Evolutionary conservation across 2,113 vertebrate genomes (phyloP).

Genomic region (Marmota monax): DNA sequence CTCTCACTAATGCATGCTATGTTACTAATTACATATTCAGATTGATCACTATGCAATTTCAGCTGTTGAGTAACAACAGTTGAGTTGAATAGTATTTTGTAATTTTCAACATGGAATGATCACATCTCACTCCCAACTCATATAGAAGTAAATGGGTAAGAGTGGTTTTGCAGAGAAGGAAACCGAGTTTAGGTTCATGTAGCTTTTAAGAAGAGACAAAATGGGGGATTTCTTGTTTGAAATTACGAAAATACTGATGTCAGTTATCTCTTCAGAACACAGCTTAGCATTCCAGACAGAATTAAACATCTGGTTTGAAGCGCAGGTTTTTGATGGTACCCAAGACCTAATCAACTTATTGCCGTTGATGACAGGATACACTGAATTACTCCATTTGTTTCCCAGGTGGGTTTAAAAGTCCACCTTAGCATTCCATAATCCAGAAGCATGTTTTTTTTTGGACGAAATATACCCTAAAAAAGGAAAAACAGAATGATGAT

Average conservation of each 20-base stretch:
- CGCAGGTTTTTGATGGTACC: background rate
- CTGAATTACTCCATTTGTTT: conserved; percentile 53
- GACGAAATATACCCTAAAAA: background rate
- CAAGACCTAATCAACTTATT: conserved; percentile 21
- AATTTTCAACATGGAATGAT: background rate
- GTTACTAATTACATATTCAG: background rate
- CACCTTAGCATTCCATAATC: background rate
- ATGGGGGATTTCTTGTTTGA: background rate
- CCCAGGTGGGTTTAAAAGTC: conserved; percentile 28
- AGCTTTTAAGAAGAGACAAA: conserved; percentile 11
- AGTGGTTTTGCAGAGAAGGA: background rate
- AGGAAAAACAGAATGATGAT: background rate
- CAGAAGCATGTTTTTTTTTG: conserved; percentile 31
- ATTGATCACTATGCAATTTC: background rate
- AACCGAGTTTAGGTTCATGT: background rate
- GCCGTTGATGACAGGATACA: background rate
- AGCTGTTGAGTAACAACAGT: conserved; percentile 25
- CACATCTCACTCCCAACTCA: background rate
- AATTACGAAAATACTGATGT: conserved; percentile 24
- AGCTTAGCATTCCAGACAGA: conserved; percentile 5
- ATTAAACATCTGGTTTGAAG: conserved; percentile 51
- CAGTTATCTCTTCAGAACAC: background rate
- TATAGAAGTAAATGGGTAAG: conserved; percentile 12
- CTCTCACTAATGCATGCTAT: background rate
- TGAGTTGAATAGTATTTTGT: background rate